These are phyloP conservation scores for Gila robusta DNA, from an alignment of 2,797 vertebrate genomes.

Conservation along the genomic window DNA sequence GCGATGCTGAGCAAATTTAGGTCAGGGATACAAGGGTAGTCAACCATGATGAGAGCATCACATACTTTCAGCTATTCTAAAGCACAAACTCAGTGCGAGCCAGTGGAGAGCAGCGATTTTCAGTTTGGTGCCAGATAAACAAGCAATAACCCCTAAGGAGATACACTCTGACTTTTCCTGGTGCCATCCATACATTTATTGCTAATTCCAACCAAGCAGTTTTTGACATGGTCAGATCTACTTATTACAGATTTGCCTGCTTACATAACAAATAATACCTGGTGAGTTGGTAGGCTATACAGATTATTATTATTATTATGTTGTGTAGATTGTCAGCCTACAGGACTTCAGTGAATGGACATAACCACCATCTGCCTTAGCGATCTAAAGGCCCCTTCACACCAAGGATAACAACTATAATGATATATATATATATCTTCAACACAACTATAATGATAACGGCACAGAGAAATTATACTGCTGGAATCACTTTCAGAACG, in stretches of 20 bases:
- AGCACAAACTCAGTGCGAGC: conserved; percentile 8
- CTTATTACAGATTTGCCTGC: conserved; percentile 12
- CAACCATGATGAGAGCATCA: conserved; percentile 74
- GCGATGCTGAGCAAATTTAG: conserved; percentile 73
- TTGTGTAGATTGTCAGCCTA: not conserved
- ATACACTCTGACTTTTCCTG: not conserved
- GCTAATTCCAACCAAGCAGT: conserved; percentile 5
- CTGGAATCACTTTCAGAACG: not conserved
- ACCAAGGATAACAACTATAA: not conserved
- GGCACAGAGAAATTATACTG: not conserved
- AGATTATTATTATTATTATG: too few species aligned
- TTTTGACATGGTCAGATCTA: conserved; percentile 10
- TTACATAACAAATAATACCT: conserved; percentile 21
- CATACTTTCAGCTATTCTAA: conserved; percentile 28
- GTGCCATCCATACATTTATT: not conserved
- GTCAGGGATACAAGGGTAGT: conserved; percentile 75
- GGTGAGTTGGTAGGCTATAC: not conserved
- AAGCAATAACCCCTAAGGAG: conserved; percentile 1
- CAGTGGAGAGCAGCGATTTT: conserved; percentile 11
- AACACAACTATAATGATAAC: too few species aligned
- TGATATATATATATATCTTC: too few species aligned
- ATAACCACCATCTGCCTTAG: not conserved
- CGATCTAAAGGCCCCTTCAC: too few species aligned
- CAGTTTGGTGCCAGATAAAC: not conserved
- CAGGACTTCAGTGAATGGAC: not conserved